These are phyloP conservation scores for Phalacrocorax pelagicus DNA, from an alignment of 2,113 vertebrate species.

Conservation along the genomic window DNA sequence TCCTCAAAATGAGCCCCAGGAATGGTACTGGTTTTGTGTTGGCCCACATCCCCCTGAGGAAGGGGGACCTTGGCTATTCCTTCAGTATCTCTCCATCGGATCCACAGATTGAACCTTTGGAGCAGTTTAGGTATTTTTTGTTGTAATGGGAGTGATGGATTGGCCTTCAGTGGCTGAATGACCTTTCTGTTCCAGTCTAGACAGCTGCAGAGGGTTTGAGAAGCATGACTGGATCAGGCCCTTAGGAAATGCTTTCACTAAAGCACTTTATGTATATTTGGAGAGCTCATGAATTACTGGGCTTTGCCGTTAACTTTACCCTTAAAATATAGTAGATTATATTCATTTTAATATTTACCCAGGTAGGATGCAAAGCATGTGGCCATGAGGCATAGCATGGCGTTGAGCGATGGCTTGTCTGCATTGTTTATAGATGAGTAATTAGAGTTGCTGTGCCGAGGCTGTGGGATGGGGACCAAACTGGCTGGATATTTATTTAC, in stretches of 20 bases:
- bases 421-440: slow-evolving; percentile 58
- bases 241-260: slow-evolving; percentile 60
- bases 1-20: not conserved
- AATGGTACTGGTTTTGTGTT: not conserved
- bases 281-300: slow-evolving; percentile 43
- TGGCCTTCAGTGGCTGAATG: slow-evolving; percentile 64
- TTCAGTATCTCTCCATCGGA: not conserved
- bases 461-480: slow-evolving; percentile 43
- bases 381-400: not conserved
- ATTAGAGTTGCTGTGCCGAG: slow-evolving; percentile 17
- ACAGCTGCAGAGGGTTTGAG: slow-evolving; percentile 31
- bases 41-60: not conserved
- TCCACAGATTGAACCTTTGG: slow-evolving; percentile 34
- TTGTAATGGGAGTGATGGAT: slow-evolving; percentile 61
- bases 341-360: slow-evolving; percentile 56
- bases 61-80: not conserved
- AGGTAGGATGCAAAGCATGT: slow-evolving; percentile 42
- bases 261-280: not conserved
- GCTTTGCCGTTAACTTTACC: slow-evolving; percentile 29
- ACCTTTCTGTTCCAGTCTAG: slow-evolving; percentile 65
- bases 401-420: slow-evolving; percentile 59
- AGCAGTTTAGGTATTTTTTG: slow-evolving; percentile 52
- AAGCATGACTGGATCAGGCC: slow-evolving; percentile 56
- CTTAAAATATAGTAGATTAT: slow-evolving; percentile 22
- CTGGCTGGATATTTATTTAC: slow-evolving; percentile 70